Evolutionary conservation across 2,888 invertebrate species (phyloP), one percentile per base, ranked within the genome.

Genomic region (Lasioglossum malachurum): DNA sequence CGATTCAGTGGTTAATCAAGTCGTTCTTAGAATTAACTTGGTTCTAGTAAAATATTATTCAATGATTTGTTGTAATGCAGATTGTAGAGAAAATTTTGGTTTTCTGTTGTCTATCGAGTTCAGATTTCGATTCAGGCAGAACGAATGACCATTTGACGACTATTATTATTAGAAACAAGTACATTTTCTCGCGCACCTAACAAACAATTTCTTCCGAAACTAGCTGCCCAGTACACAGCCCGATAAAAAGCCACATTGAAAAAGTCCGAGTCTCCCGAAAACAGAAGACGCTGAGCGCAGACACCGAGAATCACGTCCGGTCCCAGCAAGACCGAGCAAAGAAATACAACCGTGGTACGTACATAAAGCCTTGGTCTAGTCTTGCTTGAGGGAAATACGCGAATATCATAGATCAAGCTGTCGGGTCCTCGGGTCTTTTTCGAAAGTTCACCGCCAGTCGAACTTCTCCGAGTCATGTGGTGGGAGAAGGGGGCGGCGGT

Each of bases 351-450:
- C 69, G 69, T 23, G 23, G 10, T 4, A 35, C 69, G 12, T 35
- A 10, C 12, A 69, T 38, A 69, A 69, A 35, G 35, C 38, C 38
- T 38, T 10, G 10, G 19, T 35, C 35, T 8, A 71, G n/a, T 71
- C n/a, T 38, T 27, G 5, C 41, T 23, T 23, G n/a, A 41, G 38
- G 71, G 41, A 41, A 23, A n/a, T n/a, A 41, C 41, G 41, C 41
- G 41, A 71, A 71, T 41, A 71, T 41, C 71, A 71, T 71, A 71
- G 71, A 71, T 71, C 71, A 71, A 71, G 41, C 71, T 71, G 71
- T 71, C 71, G 5, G n/a, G n/a, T 71, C 41, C 14, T n/a, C 41
- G 71, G 71, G 69, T 69, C 69, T 69, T 38, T 69, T 69, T 69
- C 38, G 35, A 35, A 69, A 69, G 35, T 69, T 69, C 38, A 23